phyloP scores from a whole-genome alignment of 1,140 invertebrate species.

The Conopomorpha cramerella region DNA sequence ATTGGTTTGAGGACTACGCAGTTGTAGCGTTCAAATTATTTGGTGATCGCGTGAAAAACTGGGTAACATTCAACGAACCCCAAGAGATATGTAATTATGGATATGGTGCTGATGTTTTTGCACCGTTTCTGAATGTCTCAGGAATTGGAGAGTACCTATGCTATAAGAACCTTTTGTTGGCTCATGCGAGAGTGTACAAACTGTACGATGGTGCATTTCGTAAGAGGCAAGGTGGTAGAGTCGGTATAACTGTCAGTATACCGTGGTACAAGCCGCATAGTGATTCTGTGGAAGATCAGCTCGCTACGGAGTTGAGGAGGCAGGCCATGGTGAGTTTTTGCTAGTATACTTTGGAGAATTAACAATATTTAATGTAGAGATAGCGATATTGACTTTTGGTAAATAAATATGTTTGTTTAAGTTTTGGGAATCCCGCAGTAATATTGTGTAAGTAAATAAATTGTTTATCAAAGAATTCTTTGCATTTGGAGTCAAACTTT shows the following conservation, averaged over 20 bases:
- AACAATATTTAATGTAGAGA: background rate
- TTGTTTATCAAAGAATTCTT: too few relatives aligned
- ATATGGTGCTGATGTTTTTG: background rate
- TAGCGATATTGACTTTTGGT: too few relatives aligned
- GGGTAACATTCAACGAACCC: constrained; percentile 69
- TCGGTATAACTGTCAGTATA: constrained; percentile 61
- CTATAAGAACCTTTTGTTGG: background rate
- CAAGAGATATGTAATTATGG: background rate
- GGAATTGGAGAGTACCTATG: background rate
- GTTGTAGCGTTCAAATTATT: constrained; percentile 53
- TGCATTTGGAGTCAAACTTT: too few relatives aligned
- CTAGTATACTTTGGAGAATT: constrained; percentile 1
- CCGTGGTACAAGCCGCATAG: constrained; percentile 60
- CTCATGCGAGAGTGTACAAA: constrained; percentile 61
- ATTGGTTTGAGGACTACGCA: constrained; percentile 61
- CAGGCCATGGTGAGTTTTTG: constrained; percentile 34
- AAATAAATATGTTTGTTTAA: too few relatives aligned
- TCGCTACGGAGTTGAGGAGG: constrained; percentile 47
- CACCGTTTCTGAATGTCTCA: background rate
- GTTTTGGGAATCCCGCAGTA: too few relatives aligned
- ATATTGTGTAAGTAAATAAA: too few relatives aligned
- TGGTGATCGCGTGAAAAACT: constrained; percentile 59
- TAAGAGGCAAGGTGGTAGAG: constrained; percentile 45
- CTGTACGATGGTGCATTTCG: constrained; percentile 65
- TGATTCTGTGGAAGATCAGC: constrained; percentile 42